Conservation (phyloP, 2,888 invertebrate genomes). For the Macaria notata region DNA sequence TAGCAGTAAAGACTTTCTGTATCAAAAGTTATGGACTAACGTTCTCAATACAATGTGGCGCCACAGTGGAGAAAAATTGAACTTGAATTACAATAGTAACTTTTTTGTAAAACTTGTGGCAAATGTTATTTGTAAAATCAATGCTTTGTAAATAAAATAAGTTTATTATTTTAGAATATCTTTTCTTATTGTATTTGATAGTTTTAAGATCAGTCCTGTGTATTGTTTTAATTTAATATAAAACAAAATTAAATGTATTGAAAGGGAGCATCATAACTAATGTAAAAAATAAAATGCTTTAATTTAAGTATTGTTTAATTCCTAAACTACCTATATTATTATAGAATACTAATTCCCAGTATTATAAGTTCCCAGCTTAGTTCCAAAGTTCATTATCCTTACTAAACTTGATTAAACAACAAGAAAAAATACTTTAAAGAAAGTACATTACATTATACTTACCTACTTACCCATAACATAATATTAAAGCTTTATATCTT, state of each 20-base stretch:
- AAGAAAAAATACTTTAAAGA: too few species aligned
- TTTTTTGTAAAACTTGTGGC: background rate
- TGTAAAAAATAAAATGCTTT: conserved; percentile 17
- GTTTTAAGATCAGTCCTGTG: conserved; percentile 21
- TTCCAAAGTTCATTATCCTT: too few species aligned
- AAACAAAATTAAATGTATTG: conserved; percentile 4
- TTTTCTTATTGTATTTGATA: conserved; percentile 1
- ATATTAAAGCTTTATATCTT: too few species aligned
- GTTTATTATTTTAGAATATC: conserved; percentile 5
- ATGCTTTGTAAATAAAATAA: conserved; percentile 34
- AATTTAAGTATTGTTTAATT: conserved; percentile 2
- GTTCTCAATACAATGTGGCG: background rate
- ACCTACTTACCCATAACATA: too few species aligned
- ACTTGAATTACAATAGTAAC: background rate
- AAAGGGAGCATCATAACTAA: conserved; percentile 11
- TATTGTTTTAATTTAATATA: conserved; percentile 13
- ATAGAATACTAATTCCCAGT: too few species aligned
- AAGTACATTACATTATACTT: too few species aligned
- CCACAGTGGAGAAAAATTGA: background rate
- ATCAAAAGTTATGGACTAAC: background rate
- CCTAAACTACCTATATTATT: too few species aligned
- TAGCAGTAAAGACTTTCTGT: background rate
- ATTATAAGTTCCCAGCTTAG: too few species aligned
- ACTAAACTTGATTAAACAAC: too few species aligned
- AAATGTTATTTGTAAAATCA: conserved; percentile 5